Percentiles rank a stretch among this genome's conserved stretches.
Conservation (phyloP, 2,113 vertebrate species). For the Ursus arctos region DNA sequence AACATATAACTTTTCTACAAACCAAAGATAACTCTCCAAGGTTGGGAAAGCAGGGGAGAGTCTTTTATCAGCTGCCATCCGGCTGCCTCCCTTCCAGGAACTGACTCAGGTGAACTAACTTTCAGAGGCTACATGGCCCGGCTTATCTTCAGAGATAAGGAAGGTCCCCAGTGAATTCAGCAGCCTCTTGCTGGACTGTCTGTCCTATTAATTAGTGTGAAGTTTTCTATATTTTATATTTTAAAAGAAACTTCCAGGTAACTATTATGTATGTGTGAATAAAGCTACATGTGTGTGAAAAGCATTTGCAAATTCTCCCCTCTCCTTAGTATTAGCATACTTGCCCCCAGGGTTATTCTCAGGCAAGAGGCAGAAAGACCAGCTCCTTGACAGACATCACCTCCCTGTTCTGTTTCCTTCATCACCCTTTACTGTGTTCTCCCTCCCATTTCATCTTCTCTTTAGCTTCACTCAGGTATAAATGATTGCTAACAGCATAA, state of each 20-base stretch:
- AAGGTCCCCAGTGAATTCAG: background rate
- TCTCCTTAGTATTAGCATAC: background rate
- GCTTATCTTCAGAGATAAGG: constrained; percentile 39
- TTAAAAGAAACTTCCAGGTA: background rate
- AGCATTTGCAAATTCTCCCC: background rate
- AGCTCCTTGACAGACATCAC: background rate
- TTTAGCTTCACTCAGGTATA: background rate
- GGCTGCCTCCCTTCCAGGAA: background rate
- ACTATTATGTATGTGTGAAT: background rate
- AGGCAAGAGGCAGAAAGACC: background rate
- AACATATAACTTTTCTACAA: background rate
- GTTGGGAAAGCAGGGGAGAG: background rate
- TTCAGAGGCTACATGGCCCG: background rate
- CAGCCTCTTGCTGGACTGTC: background rate
- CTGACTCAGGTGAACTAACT: background rate
- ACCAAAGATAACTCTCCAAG: background rate
- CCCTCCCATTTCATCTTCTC: background rate
- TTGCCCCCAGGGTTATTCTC: background rate
- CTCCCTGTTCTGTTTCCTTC: background rate
- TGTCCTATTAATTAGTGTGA: background rate
- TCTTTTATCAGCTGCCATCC: background rate
- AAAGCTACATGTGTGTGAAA: background rate
- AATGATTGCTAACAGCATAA: background rate
- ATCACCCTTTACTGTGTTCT: background rate
- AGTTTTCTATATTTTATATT: background rate